Conservation (phyloP, 2,888 invertebrate species). For the Clunio marinus region DNA sequence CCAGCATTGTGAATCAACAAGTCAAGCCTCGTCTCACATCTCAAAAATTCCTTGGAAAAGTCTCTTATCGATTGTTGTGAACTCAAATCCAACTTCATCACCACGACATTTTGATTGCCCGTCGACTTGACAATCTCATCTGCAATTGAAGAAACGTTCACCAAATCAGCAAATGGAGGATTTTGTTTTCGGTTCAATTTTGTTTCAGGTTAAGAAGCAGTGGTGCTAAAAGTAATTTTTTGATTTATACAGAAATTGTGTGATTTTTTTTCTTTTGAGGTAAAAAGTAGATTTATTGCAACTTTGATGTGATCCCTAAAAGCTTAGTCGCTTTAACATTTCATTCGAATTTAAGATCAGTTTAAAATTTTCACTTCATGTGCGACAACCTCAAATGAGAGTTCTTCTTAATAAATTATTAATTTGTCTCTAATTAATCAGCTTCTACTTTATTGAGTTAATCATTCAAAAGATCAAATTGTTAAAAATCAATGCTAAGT, state of each 20-base stretch:
- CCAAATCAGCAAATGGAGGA: slow-evolving; percentile 25
- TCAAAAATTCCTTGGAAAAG: slow-evolving; percentile 77
- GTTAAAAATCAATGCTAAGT: too few relatives aligned
- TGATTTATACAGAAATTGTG: slow-evolving; percentile 3
- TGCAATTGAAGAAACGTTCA: slow-evolving; percentile 49
- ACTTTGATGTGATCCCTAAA: neutral
- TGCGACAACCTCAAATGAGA: too few relatives aligned
- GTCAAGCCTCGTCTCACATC: slow-evolving; percentile 68
- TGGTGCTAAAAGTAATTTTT: neutral
- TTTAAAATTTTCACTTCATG: too few relatives aligned
- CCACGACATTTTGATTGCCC: slow-evolving; percentile 65
- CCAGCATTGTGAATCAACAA: slow-evolving; percentile 88
- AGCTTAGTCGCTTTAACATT: too few relatives aligned
- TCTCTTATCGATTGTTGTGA: slow-evolving; percentile 73
- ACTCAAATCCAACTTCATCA: slow-evolving; percentile 72
- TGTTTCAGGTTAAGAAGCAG: neutral
- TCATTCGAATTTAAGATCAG: too few relatives aligned
- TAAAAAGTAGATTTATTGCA: neutral
- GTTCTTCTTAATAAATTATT: too few relatives aligned
- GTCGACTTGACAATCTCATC: slow-evolving; percentile 67
- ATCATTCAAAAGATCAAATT: too few relatives aligned
- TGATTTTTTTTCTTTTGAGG: neutral
- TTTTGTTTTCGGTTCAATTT: neutral
- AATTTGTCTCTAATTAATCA: too few relatives aligned
- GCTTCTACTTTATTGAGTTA: too few relatives aligned